Percentiles rank a stretch among this genome's conserved stretches.
phyloP scores from a whole-genome alignment of 2,113 vertebrate species.

The Enhydra lutris region DNA sequence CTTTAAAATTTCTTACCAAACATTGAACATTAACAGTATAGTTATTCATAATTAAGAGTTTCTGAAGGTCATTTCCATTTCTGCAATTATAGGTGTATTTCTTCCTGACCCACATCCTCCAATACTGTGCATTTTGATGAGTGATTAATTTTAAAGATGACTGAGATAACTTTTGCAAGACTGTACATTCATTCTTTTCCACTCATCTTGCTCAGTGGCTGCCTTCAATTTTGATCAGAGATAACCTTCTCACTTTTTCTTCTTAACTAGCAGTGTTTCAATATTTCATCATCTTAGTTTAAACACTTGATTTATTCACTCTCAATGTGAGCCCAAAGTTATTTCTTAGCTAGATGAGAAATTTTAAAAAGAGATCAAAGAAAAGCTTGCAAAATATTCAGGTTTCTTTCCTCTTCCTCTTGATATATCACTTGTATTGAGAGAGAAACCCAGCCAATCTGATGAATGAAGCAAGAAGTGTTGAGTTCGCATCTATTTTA shows the following conservation, averaged over 20 bases:
- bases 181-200: neutral
- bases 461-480: neutral
- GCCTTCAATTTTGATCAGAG: neutral
- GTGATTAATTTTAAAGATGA: neutral
- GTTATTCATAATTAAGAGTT: neutral
- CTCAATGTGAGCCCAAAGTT: neutral
- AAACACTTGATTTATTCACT: neutral
- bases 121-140: neutral
- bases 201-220: neutral
- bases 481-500: neutral
- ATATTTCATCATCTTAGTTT: constrained; percentile 35
- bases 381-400: neutral
- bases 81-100: neutral
- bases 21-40: neutral
- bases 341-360: neutral
- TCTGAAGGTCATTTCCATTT: neutral
- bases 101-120: neutral
- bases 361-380: neutral
- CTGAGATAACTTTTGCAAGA: neutral
- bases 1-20: constrained; percentile 3
- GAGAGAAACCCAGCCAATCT: neutral
- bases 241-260: neutral
- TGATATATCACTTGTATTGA: neutral
- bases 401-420: neutral
- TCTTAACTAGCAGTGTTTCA: constrained; percentile 2